Evolutionary conservation across 1,140 invertebrate genomes (phyloP), one percentile per base, ranked within the genome.

Genomic region (Saxidomus purpurata): DNA sequence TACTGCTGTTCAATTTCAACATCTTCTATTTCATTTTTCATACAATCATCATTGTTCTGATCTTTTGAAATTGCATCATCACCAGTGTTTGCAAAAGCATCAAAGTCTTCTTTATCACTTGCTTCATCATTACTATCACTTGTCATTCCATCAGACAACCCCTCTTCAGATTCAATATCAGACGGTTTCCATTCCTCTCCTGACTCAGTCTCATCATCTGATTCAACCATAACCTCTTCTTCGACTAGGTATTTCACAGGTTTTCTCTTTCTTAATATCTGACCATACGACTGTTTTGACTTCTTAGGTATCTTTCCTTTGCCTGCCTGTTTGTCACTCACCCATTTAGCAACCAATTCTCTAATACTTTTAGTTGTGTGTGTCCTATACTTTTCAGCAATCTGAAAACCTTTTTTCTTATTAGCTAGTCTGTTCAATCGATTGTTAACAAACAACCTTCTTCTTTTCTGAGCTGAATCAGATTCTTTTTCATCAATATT

Each of bases 241-340:
- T 36, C 34, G 38, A 38, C 36, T 38, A 34, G 36, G 34, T 71
- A 71, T 34, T 71, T 71, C 9, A 71, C 67, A 3, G 31, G 13
- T 71, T 36, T 71, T 38, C 67, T 71, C 19, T 71, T n/a, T n/a
- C 67, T 71, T 71, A 71, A 71, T 8, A 43, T 15, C 43, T 43
- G 43, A 43, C 15, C 43, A 43, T 8, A 43, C 6, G 43, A 43
- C 4, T 43, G 43, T 8, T 43, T 43, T 43, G 43, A 8, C 15
- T 43, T 43, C 15, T 8, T 8, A 43, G 4, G 15, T 43, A 8
- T 43, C 43, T 8, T 43, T 43, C 6, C 43, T 43, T 15, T 43
- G 43, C 43, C 61, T 15, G n/a, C 4, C n/a, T 31, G 61, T 13
- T n/a, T n/a, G 8, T 31, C 28, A 8, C 61, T 31, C 31, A 6